phyloP scores from a whole-genome alignment of 2,797 vertebrate genomes.

The Siniperca obscura region DNA sequence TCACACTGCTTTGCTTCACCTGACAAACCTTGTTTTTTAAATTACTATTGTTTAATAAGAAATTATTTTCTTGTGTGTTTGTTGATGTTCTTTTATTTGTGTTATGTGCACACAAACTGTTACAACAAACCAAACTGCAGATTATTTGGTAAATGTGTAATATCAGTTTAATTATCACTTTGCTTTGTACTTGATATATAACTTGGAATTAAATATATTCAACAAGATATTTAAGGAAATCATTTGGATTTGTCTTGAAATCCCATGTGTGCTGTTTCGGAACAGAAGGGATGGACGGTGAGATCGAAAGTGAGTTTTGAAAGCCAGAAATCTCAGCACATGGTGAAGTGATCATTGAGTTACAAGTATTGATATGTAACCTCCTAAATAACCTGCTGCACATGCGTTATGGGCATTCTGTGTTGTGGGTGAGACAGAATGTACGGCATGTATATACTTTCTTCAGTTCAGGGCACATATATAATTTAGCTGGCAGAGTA shows the following conservation, averaged over 20 bases:
- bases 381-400: background rate
- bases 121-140: background rate
- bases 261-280: background rate
- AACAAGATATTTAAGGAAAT: background rate
- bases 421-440: background rate
- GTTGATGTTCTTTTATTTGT: background rate
- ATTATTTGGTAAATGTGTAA: background rate
- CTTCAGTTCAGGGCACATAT: background rate
- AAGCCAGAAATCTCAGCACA: conserved; percentile 31
- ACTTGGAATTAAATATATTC: background rate
- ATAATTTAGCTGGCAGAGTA: background rate
- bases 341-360: conserved; percentile 39
- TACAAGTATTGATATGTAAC: conserved; percentile 4
- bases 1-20: conserved; percentile 1
- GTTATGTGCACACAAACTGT: background rate
- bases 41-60: background rate
- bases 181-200: background rate
- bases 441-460: background rate
- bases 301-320: conserved; percentile 52
- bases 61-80: background rate
- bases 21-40: background rate
- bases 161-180: background rate
- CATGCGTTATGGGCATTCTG: background rate
- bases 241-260: conserved; percentile 14
- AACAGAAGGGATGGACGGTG: conserved; percentile 47